phyloP scores from a whole-genome alignment of 1,140 invertebrate genomes.

The Asobara japonica region DNA sequence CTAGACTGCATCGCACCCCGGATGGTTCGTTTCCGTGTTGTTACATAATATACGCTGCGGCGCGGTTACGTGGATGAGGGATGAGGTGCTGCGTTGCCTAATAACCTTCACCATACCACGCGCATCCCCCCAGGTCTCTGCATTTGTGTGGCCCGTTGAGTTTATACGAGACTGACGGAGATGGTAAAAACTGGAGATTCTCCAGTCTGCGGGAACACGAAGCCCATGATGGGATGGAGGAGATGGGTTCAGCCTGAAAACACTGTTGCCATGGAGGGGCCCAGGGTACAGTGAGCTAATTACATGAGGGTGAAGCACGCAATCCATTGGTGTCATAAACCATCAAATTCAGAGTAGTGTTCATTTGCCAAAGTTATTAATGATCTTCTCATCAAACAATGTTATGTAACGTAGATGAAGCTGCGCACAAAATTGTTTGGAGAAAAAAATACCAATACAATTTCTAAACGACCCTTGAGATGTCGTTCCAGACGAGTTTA shows the following conservation, averaged over 20 bases:
- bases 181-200: not conserved
- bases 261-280: no score
- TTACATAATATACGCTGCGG: conserved; percentile 67
- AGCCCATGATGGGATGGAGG: not conserved
- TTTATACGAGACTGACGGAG: not conserved
- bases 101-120: conserved; percentile 58
- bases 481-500: no score
- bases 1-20: conserved; percentile 44
- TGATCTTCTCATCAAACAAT: no score
- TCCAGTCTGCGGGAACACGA: not conserved
- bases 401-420: no score
- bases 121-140: conserved; percentile 37
- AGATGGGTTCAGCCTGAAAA: no score
- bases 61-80: conserved; percentile 63
- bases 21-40: conserved; percentile 64
- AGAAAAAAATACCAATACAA: no score
- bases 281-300: no score
- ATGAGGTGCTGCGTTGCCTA: conserved; percentile 65
- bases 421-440: no score
- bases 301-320: conserved; percentile 55
- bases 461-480: no score
- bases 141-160: not conserved
- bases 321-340: no score
- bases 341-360: no score
- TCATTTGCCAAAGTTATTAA: no score